Evolutionary conservation across 2,797 vertebrate species (phyloP), one percentile per base, ranked within the genome.

Genomic region (Diceros bicornis): DNA sequence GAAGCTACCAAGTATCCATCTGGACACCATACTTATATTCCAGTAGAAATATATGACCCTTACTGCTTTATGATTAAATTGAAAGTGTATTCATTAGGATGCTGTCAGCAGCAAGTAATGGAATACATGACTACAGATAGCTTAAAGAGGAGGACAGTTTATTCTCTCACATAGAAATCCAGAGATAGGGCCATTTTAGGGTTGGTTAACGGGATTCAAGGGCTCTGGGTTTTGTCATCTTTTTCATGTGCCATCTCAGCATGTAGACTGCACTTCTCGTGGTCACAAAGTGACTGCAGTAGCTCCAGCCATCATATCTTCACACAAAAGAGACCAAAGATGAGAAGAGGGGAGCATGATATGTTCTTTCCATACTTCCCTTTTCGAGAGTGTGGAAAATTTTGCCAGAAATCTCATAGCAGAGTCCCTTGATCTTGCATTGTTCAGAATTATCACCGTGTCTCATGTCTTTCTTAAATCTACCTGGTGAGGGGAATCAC

Each of bases 31-130:
- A 68, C 18, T 78, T 41, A 44, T 68, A 62, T 78, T 91, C 68
- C 57, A 25, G 62, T 77, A 64, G 55, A 92, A 92, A 57, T 89
- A 57, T 23, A 3, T 84, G 61, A n/a, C 50, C 34, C 29, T 85
- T 82, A 57, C 18, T 64, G 50, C 77, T 64, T 72, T 90, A 61
- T 91, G 85, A 59, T 57, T 81, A 77, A 44, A 72, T 61, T 32
- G 64, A 77, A 91, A 57, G 10, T 79, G 8, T 90, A 66, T 88
- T 82, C 57, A 20, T 64, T 86, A 94, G 27, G 61, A 90, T 90
- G 32, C 59, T 77, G 17, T 92, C 59, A 95, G 34, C 47, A 97
- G 47, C 7, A 52, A 32, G 23, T 90, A 75, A 71, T 55, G 71
- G 79, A 85, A 94, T 71, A 52, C 6, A 27, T 1, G 55, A 41